Conservation (phyloP, 2,113 vertebrate genomes). For the Sciurus niger region DNA sequence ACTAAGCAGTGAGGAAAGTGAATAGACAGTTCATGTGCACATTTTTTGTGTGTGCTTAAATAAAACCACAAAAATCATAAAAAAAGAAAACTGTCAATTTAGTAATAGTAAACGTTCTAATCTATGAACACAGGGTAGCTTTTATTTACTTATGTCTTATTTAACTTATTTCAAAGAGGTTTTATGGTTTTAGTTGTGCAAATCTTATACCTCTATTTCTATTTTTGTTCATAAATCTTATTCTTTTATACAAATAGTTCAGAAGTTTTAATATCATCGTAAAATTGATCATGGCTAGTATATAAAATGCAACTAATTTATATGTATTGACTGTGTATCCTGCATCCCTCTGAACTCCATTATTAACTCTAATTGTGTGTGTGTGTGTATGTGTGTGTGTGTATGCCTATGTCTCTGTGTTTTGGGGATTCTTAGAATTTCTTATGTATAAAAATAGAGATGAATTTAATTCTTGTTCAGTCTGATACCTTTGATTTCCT, state of each 20-base stretch:
- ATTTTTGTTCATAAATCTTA: not conserved
- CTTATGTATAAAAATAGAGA: not conserved
- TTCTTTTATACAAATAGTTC: not conserved
- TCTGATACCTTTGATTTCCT: conserved; percentile 4
- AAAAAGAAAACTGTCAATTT: not conserved
- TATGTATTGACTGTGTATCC: not conserved
- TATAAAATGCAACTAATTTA: not conserved
- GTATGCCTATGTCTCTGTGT: not conserved
- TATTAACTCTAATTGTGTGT: not conserved
- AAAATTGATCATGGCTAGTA: not conserved
- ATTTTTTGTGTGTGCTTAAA: too few species aligned
- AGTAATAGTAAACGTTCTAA: not conserved
- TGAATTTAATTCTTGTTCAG: conserved; percentile 11
- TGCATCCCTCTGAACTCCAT: not conserved
- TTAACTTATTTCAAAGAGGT: not conserved
- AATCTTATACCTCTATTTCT: not conserved
- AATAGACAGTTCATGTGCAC: too few species aligned
- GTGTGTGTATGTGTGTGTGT: too few species aligned
- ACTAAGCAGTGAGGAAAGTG: too few species aligned
- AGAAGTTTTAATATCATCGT: conserved; percentile 35
- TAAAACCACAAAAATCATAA: too few species aligned
- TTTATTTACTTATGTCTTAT: not conserved
- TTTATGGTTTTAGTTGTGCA: not conserved
- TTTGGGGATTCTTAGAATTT: not conserved
- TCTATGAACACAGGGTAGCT: not conserved